Conservation (phyloP, 2,113 vertebrate species). For the Otolemur garnettii region DNA sequence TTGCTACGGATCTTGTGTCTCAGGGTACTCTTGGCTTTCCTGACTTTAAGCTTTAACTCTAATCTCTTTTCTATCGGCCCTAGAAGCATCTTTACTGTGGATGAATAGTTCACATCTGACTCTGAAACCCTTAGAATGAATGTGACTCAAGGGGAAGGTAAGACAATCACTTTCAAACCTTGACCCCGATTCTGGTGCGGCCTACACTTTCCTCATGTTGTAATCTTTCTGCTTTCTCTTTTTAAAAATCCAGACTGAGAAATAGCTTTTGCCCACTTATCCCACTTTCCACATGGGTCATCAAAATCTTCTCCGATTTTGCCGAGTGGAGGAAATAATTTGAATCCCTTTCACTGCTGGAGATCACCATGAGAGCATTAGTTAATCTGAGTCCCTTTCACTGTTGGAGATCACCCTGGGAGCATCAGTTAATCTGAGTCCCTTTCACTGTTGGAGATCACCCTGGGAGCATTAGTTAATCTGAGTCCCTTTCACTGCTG, state of each 20-base stretch:
- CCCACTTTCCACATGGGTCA: slow-evolving; percentile 20
- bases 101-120: background rate
- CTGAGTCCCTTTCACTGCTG: background rate
- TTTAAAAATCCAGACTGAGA: slow-evolving; percentile 33
- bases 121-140: background rate
- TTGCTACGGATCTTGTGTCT: background rate
- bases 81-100: background rate
- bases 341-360: too few relatives aligned
- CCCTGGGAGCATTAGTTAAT: too few relatives aligned
- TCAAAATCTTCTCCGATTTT: background rate
- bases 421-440: too few relatives aligned
- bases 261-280: background rate
- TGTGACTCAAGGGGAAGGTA: background rate
- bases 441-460: too few relatives aligned
- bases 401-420: too few relatives aligned
- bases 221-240: background rate
- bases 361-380: too few relatives aligned
- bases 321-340: background rate
- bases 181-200: background rate
- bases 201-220: background rate
- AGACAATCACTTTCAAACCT: background rate
- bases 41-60: background rate
- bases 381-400: too few relatives aligned
- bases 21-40: background rate
- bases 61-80: background rate